Conservation (phyloP, 2,888 invertebrate species). For the Brenthis ino region DNA sequence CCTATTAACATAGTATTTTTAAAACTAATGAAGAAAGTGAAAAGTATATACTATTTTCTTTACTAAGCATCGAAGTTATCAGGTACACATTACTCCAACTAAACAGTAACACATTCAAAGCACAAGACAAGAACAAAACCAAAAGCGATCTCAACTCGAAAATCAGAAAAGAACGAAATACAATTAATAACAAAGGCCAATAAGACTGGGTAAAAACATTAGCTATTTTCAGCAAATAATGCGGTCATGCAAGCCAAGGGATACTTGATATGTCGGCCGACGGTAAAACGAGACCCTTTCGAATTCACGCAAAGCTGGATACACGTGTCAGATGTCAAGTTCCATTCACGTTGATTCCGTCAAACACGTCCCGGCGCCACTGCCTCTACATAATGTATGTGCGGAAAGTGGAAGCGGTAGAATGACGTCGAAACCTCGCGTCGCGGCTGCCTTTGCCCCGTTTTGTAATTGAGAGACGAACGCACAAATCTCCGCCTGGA, state of each 20-base stretch:
- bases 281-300: slow-evolving; percentile 54
- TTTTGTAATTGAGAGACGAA: slow-evolving; percentile 67
- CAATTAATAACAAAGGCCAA: not conserved
- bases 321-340: slow-evolving; percentile 73
- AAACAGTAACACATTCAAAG: not conserved
- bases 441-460: slow-evolving; percentile 63
- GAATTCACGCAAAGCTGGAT: slow-evolving; percentile 55
- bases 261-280: slow-evolving; percentile 30
- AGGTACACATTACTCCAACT: too few species aligned
- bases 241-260: slow-evolving; percentile 12
- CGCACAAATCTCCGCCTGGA: slow-evolving; percentile 78
- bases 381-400: slow-evolving; percentile 68
- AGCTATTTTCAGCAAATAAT: not conserved
- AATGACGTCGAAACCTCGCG: slow-evolving; percentile 54
- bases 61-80: too few species aligned
- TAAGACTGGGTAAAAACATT: slow-evolving; percentile 2
- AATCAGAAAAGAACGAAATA: not conserved
- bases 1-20: too few species aligned
- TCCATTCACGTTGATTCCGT: slow-evolving; percentile 72
- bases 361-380: slow-evolving; percentile 60
- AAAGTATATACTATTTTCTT: too few species aligned
- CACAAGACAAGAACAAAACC: not conserved
- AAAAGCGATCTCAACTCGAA: not conserved
- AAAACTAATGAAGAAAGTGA: too few species aligned
- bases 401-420: slow-evolving; percentile 49